Percentiles rank a stretch among this genome's conserved stretches.
Conservation (phyloP, 2,113 vertebrate genomes). For the Jaculus jaculus region DNA sequence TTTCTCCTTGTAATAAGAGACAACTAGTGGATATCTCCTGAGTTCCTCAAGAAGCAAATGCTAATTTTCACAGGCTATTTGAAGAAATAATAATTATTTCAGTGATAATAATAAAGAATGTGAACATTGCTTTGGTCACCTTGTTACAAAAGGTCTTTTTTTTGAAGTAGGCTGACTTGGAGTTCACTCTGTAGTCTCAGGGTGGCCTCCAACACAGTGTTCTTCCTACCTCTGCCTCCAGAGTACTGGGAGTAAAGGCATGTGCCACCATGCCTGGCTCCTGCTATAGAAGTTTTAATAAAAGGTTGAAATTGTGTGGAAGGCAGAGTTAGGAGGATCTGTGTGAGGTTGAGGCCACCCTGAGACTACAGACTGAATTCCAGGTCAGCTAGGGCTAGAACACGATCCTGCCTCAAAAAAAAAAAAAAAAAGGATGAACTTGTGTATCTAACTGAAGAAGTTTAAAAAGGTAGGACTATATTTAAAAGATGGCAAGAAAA, state of each 20-base stretch:
- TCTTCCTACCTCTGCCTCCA: too few species aligned
- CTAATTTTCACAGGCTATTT: neutral
- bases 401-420: too few species aligned
- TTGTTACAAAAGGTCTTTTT: neutral
- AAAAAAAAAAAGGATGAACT: neutral
- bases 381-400: too few species aligned
- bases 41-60: neutral
- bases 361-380: too few species aligned
- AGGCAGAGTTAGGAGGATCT: too few species aligned
- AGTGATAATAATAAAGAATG: neutral
- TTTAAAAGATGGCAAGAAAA: neutral
- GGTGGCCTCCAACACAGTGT: too few species aligned
- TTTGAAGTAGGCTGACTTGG: too few species aligned
- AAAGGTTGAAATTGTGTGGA: too few species aligned
- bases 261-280: too few species aligned
- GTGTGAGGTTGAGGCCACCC: too few species aligned
- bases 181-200: too few species aligned
- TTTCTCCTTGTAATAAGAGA: neutral
- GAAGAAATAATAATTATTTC: constrained; percentile 26
- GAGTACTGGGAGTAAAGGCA: too few species aligned
- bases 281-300: neutral
- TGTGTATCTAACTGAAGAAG: neutral
- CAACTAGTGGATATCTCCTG: neutral
- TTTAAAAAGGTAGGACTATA: neutral
- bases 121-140: neutral